Percentiles rank a stretch among this genome's conserved stretches.
Conservation (phyloP, 2,797 vertebrate genomes). For the Chaetophractus vellerosus region DNA sequence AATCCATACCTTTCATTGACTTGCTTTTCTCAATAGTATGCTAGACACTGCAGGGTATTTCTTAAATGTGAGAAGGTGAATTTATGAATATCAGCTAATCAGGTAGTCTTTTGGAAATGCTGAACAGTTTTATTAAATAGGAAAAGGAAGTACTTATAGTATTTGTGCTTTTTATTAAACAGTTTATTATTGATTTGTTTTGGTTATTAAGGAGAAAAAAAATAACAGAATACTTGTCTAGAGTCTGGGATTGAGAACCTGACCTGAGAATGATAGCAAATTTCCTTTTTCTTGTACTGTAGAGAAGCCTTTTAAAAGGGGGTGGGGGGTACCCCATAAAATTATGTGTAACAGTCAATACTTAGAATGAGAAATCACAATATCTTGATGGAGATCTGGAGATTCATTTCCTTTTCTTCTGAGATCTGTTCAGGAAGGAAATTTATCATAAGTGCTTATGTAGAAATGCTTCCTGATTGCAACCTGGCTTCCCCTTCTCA, state of each 20-base stretch:
- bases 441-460: not conserved
- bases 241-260: not conserved
- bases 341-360: not conserved
- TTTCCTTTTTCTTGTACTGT: not conserved
- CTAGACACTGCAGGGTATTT: not conserved
- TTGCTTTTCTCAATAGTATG: not conserved
- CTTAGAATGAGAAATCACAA: not conserved
- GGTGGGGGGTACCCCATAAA: not conserved
- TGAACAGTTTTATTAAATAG: slow-evolving; percentile 21
- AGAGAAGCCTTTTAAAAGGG: not conserved
- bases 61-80: not conserved
- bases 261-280: slow-evolving; percentile 16
- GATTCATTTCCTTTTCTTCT: not conserved
- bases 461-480: not conserved
- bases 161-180: slow-evolving; percentile 24
- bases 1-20: not conserved
- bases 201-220: slow-evolving; percentile 10
- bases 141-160: not conserved
- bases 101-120: not conserved
- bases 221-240: not conserved
- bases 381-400: not conserved
- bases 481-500: not conserved
- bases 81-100: not conserved
- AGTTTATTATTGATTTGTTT: slow-evolving; percentile 34
- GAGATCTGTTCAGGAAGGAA: slow-evolving; percentile 5